phyloP scores from a whole-genome alignment of 2,888 invertebrate species.

The Caenorhabditis sp. region DNA sequence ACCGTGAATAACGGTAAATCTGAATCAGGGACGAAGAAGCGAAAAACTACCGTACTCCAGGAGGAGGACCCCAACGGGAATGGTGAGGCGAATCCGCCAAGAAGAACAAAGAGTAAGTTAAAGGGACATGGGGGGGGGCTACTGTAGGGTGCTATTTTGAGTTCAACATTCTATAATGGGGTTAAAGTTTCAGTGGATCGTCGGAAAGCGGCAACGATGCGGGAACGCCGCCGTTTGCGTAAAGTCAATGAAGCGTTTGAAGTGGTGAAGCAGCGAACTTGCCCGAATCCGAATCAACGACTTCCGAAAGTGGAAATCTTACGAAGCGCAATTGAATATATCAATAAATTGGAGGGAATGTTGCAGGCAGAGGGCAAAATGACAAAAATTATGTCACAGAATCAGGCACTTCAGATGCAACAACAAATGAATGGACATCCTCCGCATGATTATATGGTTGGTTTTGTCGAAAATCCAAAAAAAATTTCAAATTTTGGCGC shows the following conservation, averaged over 20 bases:
- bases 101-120: constrained; percentile 46
- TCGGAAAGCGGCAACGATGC: constrained; percentile 93
- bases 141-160: too few relatives aligned
- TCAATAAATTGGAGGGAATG: constrained; percentile 78
- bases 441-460: constrained; percentile 46
- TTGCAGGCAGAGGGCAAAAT: constrained; percentile 66
- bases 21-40: neutral
- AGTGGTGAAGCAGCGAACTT: constrained; percentile 87
- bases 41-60: constrained; percentile 11
- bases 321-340: constrained; percentile 95
- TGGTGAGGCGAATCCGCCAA: constrained; percentile 18
- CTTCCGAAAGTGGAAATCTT: constrained; percentile 97
- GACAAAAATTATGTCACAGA: constrained; percentile 66
- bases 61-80: neutral
- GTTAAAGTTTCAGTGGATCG: constrained; percentile 85
- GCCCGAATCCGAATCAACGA: constrained; percentile 92
- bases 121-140: neutral
- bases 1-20: constrained; percentile 12
- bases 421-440: constrained; percentile 24
- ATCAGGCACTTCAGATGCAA: constrained; percentile 41
- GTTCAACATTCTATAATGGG: too few relatives aligned
- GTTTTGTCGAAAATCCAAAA: too few relatives aligned
- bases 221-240: constrained; percentile 88
- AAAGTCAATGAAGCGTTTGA: constrained; percentile 99
- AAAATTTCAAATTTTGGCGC: neutral